Evolutionary conservation across 2,113 vertebrate species (phyloP).

Genomic region (Corynorhinus townsendii): DNA sequence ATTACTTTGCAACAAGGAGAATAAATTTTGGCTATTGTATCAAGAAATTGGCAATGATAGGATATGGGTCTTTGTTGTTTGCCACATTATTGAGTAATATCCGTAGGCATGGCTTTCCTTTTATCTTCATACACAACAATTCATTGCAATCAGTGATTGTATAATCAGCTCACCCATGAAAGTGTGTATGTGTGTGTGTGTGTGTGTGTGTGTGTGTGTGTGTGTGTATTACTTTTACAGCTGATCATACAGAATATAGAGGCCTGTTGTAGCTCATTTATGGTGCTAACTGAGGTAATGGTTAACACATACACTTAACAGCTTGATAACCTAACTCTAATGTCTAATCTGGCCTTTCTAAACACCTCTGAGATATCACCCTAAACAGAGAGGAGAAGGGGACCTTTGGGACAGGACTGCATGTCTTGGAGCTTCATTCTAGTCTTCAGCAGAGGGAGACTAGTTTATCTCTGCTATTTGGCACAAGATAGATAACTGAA

Average conservation of each 20-base stretch:
- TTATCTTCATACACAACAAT: background rate
- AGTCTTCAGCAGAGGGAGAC: background rate
- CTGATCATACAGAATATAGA: background rate
- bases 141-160: background rate
- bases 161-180: background rate
- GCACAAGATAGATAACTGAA: background rate
- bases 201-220: background rate
- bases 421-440: background rate
- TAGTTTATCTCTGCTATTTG: background rate
- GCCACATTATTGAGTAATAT: background rate
- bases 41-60: background rate
- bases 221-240: background rate
- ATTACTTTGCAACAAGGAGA: background rate
- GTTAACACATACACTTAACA: background rate
- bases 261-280: background rate
- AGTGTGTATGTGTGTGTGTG: too few relatives aligned
- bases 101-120: background rate
- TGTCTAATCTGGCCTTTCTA: background rate
- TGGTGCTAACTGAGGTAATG: background rate
- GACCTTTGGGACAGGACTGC: background rate
- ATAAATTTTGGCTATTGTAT: background rate
- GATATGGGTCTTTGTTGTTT: background rate
- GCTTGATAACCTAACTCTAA: background rate
- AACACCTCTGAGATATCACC: background rate
- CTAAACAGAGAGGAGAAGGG: background rate